Evolutionary conservation across 2,797 vertebrate species (phyloP), one percentile per base, ranked within the genome.

Genomic region (Geotrypetes seraphini): DNA sequence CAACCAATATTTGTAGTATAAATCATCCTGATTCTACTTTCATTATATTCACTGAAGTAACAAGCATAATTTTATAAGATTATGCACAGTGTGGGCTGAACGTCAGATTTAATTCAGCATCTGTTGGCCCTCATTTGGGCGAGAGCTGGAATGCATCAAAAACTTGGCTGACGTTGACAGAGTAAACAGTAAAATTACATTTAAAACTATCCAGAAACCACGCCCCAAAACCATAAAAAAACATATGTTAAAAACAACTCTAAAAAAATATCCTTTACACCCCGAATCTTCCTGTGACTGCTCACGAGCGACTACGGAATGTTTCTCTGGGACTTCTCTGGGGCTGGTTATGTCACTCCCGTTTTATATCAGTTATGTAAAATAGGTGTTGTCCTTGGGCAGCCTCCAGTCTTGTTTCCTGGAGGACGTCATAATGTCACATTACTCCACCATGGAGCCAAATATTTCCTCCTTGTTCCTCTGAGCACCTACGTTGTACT

Each of bases 141-240:
- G 53, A 45, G 65, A 59, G 35, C 27, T 45, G 47, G 51, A 63
- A 56, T 35, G 40, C 52, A 36, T 60, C 64, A 54, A 60, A 46
- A n/a, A 37, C 22, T 40, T 45, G 53, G 57, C 42, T 43, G 31
- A 54, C 28, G 42, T 28, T 51, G 50, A 56, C 29, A 53, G 33
- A 59, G 50, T 25, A 51, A 63, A 60, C 36, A 40, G 59, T 43
- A 67, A 67, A 37, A 53, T 62, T 65, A 36, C 53, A 47, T 70
- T 75, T 70, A 50, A 65, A 31, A 42, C 60, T 57, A 60, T 69
- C 67, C 60, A 49, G 46, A 69, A 77, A 68, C 60, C 62, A 66
- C 61, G 68, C 60, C 63, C 54, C 49, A 51, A 47, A 47, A 47
- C 52, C n/a, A n/a, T n/a, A 47, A 13, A 63, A 62, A n/a, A 60